A percentile compares a stretch with the other conserved stretches of the same genome.
phyloP scores from a whole-genome alignment of 2,888 invertebrate genomes.

The Augiades crinisus region DNA sequence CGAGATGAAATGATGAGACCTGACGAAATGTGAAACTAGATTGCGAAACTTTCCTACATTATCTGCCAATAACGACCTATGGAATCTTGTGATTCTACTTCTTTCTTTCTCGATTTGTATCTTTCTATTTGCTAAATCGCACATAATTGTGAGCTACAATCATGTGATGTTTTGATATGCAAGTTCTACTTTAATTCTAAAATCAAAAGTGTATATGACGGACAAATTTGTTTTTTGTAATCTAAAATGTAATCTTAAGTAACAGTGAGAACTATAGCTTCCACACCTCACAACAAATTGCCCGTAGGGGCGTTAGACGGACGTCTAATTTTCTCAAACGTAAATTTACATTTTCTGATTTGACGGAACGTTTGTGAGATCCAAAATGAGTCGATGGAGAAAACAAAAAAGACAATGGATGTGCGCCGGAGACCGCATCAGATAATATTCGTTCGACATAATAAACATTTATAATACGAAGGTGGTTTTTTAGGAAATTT shows the following conservation, averaged over 20 bases:
- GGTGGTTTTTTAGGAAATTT: conserved; percentile 76
- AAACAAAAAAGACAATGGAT: conserved; percentile 60
- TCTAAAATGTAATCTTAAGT: conserved; percentile 23
- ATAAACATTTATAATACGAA: conserved; percentile 72
- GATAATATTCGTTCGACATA: conserved; percentile 54
- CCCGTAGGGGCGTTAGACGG: conserved; percentile 22
- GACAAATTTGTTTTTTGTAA: conserved; percentile 19
- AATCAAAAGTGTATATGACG: conserved; percentile 9
- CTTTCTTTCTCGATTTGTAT: neutral
- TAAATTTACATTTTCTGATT: conserved; percentile 39
- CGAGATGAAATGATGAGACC: conserved; percentile 39
- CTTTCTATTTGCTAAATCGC: neutral
- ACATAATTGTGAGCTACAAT: neutral
- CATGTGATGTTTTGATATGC: neutral
- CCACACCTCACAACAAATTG: conserved; percentile 22
- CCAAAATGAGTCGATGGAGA: conserved; percentile 36
- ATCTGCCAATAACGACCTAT: conserved; percentile 9
- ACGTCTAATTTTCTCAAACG: conserved; percentile 38
- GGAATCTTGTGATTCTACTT: neutral
- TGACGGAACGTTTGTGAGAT: conserved; percentile 34
- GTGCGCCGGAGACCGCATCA: conserved; percentile 48
- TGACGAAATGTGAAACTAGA: conserved; percentile 36
- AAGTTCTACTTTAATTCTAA: neutral
- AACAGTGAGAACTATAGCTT: conserved; percentile 18
- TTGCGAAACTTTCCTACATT: conserved; percentile 11